A percentile compares a stretch with the other conserved stretches of the same genome.
phyloP scores from a whole-genome alignment of 2,888 invertebrate species.

The Thymelicus acteon region DNA sequence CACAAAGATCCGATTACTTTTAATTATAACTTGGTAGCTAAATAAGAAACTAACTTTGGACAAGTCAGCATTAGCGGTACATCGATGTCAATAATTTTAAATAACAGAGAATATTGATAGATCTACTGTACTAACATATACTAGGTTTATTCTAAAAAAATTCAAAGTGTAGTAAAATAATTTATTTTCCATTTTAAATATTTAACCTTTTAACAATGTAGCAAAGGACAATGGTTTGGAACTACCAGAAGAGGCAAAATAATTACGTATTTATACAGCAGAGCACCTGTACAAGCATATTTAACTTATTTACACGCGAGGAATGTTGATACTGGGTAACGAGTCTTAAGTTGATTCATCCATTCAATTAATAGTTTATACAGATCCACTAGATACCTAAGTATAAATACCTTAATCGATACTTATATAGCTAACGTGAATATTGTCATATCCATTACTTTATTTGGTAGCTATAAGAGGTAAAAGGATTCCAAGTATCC shows the following conservation, averaged over 20 bases:
- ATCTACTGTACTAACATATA: no score
- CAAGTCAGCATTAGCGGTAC: no score
- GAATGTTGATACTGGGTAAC: constrained; percentile 39
- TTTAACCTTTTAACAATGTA: constrained; percentile 37
- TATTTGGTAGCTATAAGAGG: neutral
- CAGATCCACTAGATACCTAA: neutral
- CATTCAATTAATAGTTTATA: neutral
- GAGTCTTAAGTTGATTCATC: constrained; percentile 11
- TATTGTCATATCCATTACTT: neutral
- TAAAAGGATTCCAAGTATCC: neutral
- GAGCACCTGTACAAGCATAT: constrained; percentile 52
- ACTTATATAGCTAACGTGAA: neutral
- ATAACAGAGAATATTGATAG: no score
- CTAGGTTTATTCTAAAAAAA: no score
- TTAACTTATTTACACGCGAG: constrained; percentile 57
- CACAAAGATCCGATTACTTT: no score
- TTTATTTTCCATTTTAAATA: constrained; percentile 20
- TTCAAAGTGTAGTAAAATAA: neutral
- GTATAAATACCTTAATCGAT: no score
- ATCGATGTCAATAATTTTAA: no score
- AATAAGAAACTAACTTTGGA: no score
- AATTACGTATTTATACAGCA: constrained; percentile 62
- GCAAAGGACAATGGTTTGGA: constrained; percentile 16
- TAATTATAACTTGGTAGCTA: no score
- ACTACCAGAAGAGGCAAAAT: constrained; percentile 26